Base-by-base conservation (phyloP, 2,888 invertebrate genomes). In the Venustoraphidia nigricollis region DNA sequence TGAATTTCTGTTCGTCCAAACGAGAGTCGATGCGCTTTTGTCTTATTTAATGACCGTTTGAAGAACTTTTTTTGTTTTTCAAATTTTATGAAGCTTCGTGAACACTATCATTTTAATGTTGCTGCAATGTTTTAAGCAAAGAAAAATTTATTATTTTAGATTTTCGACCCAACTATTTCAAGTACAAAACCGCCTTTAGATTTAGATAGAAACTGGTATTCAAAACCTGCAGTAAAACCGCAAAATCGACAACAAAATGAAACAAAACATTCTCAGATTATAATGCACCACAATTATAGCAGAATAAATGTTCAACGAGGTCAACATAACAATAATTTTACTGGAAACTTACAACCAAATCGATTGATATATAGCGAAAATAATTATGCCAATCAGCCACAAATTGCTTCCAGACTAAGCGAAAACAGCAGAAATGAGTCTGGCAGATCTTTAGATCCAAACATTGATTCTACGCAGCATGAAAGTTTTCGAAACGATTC, bases 221-320 rank as follows among this genome's bases (percentile, higher is more conserved):
- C 50, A 37, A 52, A 40, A 41, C 14, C 45, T 35, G 48, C 44
- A 17, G 10, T 45, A 11, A 27, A 40, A 10, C 34, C 34, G 9
- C 17, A 34, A 42, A 34, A 46, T n/a, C 10, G 34, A 44, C 8
- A 13, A 4, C 34, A 10, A 45, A 36, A 9, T 9, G 46, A 9
- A 8, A 46, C 41, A 37, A 34, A 37, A 37, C 36, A 44, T 10
- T 27, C 39, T 4, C 41, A 41, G 35, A 9, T 51, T 11, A 44
- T 41, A 9, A 42, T 51, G 40, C 47, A 51, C 17, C 50, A 50
- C 9, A 51, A 50, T 41, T 51, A 51, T 39, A 51, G 51, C 41
- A 40, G 46, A 40, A 49, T 51, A 3, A 39, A 47, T 36, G 10
- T 38, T 2, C 38, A 49, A 41, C 39, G 34, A n/a, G 36, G 39